phyloP scores from a whole-genome alignment of 2,113 vertebrate genomes.

The Rhinopithecus roxellana region DNA sequence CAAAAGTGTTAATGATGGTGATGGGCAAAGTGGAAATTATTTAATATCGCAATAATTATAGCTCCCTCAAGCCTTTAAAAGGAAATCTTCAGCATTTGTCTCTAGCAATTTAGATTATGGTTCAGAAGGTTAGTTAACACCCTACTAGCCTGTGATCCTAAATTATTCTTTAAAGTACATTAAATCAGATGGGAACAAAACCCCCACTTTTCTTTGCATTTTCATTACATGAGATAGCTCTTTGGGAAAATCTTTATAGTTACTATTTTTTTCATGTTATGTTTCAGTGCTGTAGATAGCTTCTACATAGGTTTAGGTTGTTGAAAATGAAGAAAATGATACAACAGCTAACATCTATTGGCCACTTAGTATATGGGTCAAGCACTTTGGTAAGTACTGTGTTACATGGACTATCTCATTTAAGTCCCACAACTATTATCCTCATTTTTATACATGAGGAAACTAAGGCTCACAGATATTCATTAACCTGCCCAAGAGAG shows the following conservation, averaged over 20 bases:
- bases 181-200: not conserved
- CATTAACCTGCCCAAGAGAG: constrained; percentile 7
- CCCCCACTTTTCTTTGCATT: not conserved
- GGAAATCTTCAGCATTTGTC: not conserved
- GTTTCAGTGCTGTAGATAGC: not conserved
- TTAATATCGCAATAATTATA: constrained; percentile 41
- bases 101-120: not conserved
- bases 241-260: constrained; percentile 37
- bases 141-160: not conserved
- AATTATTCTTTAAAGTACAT: constrained; percentile 9
- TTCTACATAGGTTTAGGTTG: not conserved
- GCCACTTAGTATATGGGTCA: not conserved
- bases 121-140: constrained; percentile 40
- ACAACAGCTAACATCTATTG: not conserved
- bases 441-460: constrained; percentile 45
- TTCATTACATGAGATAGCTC: not conserved
- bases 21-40: not conserved
- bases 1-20: not conserved
- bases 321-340: not conserved
- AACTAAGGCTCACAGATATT: constrained; percentile 25
- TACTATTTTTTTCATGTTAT: not conserved
- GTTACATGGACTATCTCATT: not conserved
- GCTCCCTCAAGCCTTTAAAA: not conserved
- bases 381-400: not conserved
- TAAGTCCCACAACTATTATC: constrained; percentile 5